Conservation (phyloP, 2,113 vertebrate genomes). For the Chaetura pelagica region DNA sequence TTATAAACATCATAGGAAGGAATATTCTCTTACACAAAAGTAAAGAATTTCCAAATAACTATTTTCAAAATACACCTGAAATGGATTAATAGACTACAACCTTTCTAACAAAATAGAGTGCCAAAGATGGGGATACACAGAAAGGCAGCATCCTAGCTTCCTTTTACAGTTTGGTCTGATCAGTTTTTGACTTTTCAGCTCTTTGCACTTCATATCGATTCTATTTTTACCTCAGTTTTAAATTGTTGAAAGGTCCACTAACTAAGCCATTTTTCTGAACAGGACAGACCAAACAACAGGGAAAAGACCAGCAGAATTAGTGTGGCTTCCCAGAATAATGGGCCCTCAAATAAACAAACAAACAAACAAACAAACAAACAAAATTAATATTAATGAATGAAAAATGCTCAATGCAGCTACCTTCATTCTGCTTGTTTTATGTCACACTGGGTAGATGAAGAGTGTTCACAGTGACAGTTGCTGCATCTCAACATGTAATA, state of each 20-base stretch:
- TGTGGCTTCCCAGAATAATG: not conserved
- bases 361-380: too few species aligned
- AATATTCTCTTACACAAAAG: not conserved
- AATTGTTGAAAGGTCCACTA: not conserved
- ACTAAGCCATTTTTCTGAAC: not conserved
- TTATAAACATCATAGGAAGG: not conserved
- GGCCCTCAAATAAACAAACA: not conserved
- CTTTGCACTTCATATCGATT: not conserved
- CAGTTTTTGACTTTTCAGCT: not conserved
- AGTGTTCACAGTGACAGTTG: not conserved
- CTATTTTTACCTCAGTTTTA: not conserved
- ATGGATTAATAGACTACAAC: not conserved
- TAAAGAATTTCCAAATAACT: not conserved
- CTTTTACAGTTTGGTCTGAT: not conserved
- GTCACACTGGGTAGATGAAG: not conserved
- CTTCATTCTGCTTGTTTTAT: not conserved
- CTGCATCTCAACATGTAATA: not conserved
- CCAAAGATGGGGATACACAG: not conserved
- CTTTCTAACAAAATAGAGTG: not conserved
- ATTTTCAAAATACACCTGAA: not conserved
- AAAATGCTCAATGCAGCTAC: not conserved
- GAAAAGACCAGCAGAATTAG: not conserved
- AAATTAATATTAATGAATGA: not conserved
- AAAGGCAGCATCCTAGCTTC: not conserved
- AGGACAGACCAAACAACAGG: not conserved